A percentile compares a stretch with the other conserved stretches of the same genome.
Evolutionary conservation across 2,888 invertebrate genomes (phyloP).

Genomic region (Aphodius sticticus): DNA sequence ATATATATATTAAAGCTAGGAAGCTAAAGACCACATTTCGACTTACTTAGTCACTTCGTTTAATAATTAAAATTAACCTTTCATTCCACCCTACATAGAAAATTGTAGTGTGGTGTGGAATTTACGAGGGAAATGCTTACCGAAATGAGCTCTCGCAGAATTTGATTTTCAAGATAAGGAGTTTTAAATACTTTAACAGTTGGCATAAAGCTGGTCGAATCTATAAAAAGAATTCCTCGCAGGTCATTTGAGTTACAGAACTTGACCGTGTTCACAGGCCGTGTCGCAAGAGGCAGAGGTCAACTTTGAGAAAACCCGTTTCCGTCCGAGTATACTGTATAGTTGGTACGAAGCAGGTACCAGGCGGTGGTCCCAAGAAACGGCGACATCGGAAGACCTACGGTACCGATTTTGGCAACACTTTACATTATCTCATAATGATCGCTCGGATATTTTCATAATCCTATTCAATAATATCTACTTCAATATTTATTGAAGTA

Average conservation of each 20-base stretch:
- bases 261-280: slow-evolving; percentile 23
- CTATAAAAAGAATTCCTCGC: neutral
- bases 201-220: neutral
- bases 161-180: neutral
- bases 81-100: too few species aligned
- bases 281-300: slow-evolving; percentile 23
- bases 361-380: neutral
- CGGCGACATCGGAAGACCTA: neutral
- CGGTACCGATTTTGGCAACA: neutral
- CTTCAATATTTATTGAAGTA: too few species aligned
- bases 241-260: slow-evolving; percentile 14
- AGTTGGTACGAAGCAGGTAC: neutral
- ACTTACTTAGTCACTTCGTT: too few species aligned
- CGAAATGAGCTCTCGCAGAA: neutral
- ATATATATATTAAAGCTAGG: too few species aligned
- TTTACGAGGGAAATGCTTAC: too few species aligned
- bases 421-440: neutral
- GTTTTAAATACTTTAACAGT: neutral
- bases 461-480: too few species aligned
- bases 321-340: slow-evolving; percentile 15
- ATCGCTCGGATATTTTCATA: too few species aligned
- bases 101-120: too few species aligned
- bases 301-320: slow-evolving; percentile 21
- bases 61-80: too few species aligned
- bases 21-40: too few species aligned